Evolutionary conservation across 2,888 invertebrate species (phyloP), one percentile per base, ranked within the genome.

Genomic region (Agelastica alni): DNA sequence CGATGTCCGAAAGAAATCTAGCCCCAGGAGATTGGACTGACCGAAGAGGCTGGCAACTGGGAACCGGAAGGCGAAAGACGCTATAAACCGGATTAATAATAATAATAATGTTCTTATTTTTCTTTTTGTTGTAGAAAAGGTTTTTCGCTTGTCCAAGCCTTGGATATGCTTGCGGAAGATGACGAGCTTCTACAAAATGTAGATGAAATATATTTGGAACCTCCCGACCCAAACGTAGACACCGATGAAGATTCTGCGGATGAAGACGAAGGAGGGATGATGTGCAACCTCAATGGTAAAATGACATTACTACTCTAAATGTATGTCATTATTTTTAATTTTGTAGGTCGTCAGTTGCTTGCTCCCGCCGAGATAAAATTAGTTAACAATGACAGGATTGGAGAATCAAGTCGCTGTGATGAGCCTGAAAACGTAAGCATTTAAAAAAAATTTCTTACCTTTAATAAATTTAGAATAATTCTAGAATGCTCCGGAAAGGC

Each of bases 241-340:
- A 56, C 59, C 4, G 51, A 59, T 51, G 57, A 47, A 22, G 57
- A 60, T 39, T 56, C 52, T 36, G 59, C 51, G 9, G 52, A 60
- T 18, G 52, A 60, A 47, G 51, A 57, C 18, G 54, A 47, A n/a
- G n/a, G n/a, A n/a, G n/a, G n/a, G n/a, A 52, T 53, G 53, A 12
- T 46, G 1, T 17, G 30, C 34, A 53, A 58, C 10, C 45, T 58
- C 16, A 52, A 13, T 32, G 47, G 49, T 45, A 41, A 32, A n/a
- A n/a, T n/a, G n/a, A n/a, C n/a, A n/a, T n/a, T 31, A 2, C 6
- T 20, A 13, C 17, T 30, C 13, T 30, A 1, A 7, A 20, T 44
- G 5, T 34, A 30, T 37, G 31, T 26, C n/a, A 39, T 17, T 44
- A 32, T 48, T 48, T 47, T 37, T 44, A 9, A 43, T 47, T 5